Conservation (phyloP, 1,140 invertebrate genomes). For the Calephelis virginiensis region DNA sequence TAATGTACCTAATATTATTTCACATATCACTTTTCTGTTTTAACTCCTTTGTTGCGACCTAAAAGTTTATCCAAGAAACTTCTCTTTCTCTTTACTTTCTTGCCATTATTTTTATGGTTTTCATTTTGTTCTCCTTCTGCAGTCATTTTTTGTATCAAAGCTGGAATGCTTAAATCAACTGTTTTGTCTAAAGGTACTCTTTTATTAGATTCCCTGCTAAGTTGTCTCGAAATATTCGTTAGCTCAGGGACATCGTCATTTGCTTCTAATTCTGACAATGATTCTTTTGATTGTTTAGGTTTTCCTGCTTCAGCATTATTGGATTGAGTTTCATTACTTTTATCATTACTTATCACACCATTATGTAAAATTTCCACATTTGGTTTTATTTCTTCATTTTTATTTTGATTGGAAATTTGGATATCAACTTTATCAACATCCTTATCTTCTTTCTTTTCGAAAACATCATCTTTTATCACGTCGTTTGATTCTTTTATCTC, state of each 20-base stretch:
- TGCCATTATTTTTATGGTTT: conserved; percentile 46
- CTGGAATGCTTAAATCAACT: conserved; percentile 63
- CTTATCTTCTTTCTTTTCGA: conserved; percentile 47
- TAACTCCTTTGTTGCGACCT: conserved; percentile 59
- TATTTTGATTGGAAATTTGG: conserved; percentile 19
- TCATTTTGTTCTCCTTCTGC: conserved; percentile 53
- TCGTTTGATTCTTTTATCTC: conserved; percentile 35
- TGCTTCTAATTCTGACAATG: conserved; percentile 56
- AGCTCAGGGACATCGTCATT: conserved; percentile 65
- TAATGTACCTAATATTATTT: conserved; percentile 37
- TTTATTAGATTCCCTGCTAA: conserved; percentile 52
- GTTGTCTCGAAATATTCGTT: conserved; percentile 46
- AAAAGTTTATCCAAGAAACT: conserved; percentile 71
- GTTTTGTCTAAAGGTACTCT: conserved; percentile 42
- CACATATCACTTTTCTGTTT: conserved; percentile 40
- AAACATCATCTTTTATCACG: conserved; percentile 55
- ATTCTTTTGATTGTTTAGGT: conserved; percentile 45
- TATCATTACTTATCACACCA: conserved; percentile 35
- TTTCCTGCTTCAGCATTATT: conserved; percentile 31
- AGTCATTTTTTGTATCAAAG: conserved; percentile 63
- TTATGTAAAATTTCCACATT: conserved; percentile 46
- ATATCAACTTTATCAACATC: conserved; percentile 20
- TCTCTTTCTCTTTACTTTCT: conserved; percentile 68
- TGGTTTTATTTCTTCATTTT: conserved; percentile 32
- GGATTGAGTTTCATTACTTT: conserved; percentile 24